Conservation (phyloP, 2,888 invertebrate genomes). For the Conops quadrifasciatus region DNA sequence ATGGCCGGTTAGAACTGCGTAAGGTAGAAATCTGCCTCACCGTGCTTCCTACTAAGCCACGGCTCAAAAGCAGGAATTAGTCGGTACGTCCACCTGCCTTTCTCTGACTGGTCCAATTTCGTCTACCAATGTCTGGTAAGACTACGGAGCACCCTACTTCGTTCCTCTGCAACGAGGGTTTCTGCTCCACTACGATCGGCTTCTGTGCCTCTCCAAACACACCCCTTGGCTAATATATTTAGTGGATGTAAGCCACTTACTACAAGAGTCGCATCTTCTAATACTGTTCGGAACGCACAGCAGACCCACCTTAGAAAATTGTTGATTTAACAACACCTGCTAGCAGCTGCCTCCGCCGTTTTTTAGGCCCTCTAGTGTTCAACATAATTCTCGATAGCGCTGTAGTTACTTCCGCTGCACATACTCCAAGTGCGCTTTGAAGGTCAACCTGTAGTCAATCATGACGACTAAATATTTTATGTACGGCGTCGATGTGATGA, state of each 20-base stretch:
- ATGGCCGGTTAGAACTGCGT: not conserved
- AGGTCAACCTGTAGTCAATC: too few species aligned
- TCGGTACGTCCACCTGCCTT: not conserved
- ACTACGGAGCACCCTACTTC: not conserved
- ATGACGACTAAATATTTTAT: too few species aligned
- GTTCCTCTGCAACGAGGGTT: not conserved
- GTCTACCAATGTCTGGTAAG: not conserved
- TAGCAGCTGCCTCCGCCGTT: not conserved
- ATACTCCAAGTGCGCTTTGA: not conserved
- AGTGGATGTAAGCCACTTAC: conserved; percentile 9
- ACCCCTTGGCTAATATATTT: not conserved
- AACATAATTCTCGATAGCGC: too few species aligned
- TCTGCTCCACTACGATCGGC: not conserved
- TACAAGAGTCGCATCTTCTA: not conserved
- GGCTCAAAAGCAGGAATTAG: too few species aligned
- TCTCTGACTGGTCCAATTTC: not conserved
- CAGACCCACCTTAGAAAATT: not conserved
- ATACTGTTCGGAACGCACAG: conserved; percentile 21
- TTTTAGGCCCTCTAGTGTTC: not conserved
- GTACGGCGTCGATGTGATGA: too few species aligned
- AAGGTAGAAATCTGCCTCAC: not conserved
- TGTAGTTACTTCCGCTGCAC: too few species aligned
- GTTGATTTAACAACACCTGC: not conserved
- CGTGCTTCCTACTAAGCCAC: too few species aligned
- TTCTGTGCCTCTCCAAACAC: not conserved